Base-by-base conservation (phyloP, 2,888 invertebrate species). In the Plebejus anna region DNA sequence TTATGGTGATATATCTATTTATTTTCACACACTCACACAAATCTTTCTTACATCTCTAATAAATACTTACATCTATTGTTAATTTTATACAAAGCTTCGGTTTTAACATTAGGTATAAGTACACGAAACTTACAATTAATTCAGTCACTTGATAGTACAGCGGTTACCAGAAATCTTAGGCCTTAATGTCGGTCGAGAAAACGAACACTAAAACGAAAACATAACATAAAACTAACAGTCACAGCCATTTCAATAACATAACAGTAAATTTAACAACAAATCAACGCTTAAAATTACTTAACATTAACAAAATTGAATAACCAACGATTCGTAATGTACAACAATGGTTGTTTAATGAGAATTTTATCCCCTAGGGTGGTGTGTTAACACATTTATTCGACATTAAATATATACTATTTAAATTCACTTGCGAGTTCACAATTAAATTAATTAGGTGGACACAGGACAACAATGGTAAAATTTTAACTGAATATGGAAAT, bases 141-240 rank as follows among this genome's bases (percentile, higher is more conserved):
- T 80, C 81, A 66, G 32, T 66, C 79, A 77, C 47, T 51, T 77
- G 76, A 77, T 77, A 80, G 75, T 70, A 71, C 70, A 38, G 38
- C 70, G 75, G 81, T 80, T 82, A 78, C 77, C 72, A 72, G 77
- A 78, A 78, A 42, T 79, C 79, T 80, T 80, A 80, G 86, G 86
- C 94, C 92, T 89, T 93, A 94, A 93, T 92, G 94, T 87, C 92
- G 90, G 92, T 81, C 79, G 80, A 86, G 86, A 90, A 89, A 89
- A 76, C 47, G 72, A 86, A 83, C 78, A 82, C 90, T 90, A 88
- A 92, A 93, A 93, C 91, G 87, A 90, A 93, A 93, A 94, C 92
- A 94, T 91, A 94, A 94, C 92, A 91, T 92, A 92, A 94, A 93
- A 93, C 88, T 92, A 94, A 92, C 93, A 92, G 91, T 93, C 93